Evolutionary conservation across 2,888 invertebrate genomes (phyloP).

Genomic region (Drosophila helvetica): DNA sequence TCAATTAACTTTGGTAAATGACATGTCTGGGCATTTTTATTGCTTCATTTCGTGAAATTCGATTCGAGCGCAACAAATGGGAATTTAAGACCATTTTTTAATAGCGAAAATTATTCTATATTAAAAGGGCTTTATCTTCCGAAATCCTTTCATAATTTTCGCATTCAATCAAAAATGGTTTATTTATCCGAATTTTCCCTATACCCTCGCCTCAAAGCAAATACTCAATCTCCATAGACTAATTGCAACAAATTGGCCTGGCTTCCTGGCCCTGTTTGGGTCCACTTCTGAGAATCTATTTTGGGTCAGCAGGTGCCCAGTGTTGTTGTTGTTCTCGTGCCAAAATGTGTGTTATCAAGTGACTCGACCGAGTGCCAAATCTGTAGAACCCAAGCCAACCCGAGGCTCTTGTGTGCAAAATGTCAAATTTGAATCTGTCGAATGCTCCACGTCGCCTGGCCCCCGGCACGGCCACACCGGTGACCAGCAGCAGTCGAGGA

Average conservation of each 20-base stretch:
- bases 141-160: neutral
- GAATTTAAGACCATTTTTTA: neutral
- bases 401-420: slow-evolving; percentile 43
- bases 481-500: slow-evolving; percentile 32
- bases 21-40: slow-evolving; percentile 20
- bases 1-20: slow-evolving; percentile 30
- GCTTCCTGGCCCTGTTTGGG: neutral
- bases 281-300: too few relatives aligned
- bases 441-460: slow-evolving; percentile 66
- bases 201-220: too few relatives aligned
- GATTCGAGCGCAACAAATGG: neutral
- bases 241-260: slow-evolving; percentile 60
- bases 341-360: slow-evolving; percentile 43
- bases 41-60: slow-evolving; percentile 36
- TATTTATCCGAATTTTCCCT: too few relatives aligned
- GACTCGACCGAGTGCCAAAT: slow-evolving; percentile 9
- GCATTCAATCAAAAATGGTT: too few relatives aligned
- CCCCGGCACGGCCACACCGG: slow-evolving; percentile 77
- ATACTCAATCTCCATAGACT: slow-evolving; percentile 43
- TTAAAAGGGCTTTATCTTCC: neutral
- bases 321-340: neutral
- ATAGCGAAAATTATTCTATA: too few relatives aligned
- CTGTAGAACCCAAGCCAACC: neutral
- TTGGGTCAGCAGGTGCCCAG: slow-evolving; percentile 18
- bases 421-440: slow-evolving; percentile 73